Base-by-base conservation (phyloP, 1,140 invertebrate genomes). In the Drosophila gunungcola region DNA sequence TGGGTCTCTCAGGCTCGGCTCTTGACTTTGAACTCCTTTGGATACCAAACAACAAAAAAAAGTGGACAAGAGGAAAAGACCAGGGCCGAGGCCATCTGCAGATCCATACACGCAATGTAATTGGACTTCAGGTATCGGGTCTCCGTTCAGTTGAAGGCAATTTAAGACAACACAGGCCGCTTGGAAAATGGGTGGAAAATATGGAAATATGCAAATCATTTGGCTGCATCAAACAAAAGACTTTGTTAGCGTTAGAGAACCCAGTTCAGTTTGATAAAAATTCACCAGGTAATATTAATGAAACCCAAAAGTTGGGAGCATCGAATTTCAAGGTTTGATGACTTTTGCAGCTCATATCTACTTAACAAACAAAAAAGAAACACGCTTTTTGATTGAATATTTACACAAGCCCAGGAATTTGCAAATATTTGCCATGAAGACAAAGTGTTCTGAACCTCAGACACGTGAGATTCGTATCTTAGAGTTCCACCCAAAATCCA, bases 121-220 rank as follows among this genome's bases (percentile, higher is more conserved):
- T 85, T 85, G 82, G 82, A 78, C 51, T 54, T 27, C 64, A 65
- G 55, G 62, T 65, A 27, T 42, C 29, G 10, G 52, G 38, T 34
- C 42, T 41, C 27, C 25, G 29, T 29, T 27, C 80, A 48, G 46
- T 58, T 49, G 63, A 58, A 76, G 77, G 72, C 80, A 85, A 80
- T 83, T 83, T 80, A 67, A 58, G 65, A 41, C 38, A 55, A 38
- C 21, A 32, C 25, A 16, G 32, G 36, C 7, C 21, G 36, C 29
- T 10, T 16, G 13, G 61, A 16, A 58, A 68, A 61, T 39, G 34
- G 58, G 3, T 45, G 38, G 10, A 64, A 86, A 86, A 86, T 86
- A 86, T 86, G 82, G 82, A 88, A 86, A 86, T 86, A 88, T 86
- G 83, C 82, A 82, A 88, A 82, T 88, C 83, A 79, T 67, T 81